Conservation (phyloP, 2,888 invertebrate genomes). For the Galerucella pusilla region DNA sequence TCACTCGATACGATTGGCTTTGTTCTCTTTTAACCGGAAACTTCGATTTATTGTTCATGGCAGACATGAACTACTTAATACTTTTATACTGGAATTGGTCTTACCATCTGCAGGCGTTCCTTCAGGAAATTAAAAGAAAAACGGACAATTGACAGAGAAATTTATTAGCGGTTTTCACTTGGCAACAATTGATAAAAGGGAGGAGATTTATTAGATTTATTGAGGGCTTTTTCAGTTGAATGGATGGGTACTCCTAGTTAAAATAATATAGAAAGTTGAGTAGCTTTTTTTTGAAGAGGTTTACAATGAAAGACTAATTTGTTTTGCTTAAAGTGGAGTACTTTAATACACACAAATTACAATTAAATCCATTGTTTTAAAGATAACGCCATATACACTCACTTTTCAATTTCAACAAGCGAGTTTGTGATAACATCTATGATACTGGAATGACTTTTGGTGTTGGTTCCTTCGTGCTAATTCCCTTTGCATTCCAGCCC, state of each 20-base stretch:
- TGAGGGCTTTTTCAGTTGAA: not conserved
- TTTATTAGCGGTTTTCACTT: constrained; percentile 14
- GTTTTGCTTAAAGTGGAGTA: too few species aligned
- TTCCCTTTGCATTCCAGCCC: too few species aligned
- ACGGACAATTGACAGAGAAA: constrained; percentile 4
- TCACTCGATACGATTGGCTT: not conserved
- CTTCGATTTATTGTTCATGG: constrained; percentile 38
- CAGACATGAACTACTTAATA: constrained; percentile 33
- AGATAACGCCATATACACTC: too few species aligned
- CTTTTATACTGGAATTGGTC: constrained; percentile 19
- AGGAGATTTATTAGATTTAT: not conserved
- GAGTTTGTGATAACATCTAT: too few species aligned
- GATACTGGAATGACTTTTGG: too few species aligned
- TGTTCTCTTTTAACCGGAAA: constrained; percentile 12
- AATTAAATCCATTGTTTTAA: too few species aligned
- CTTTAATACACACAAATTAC: too few species aligned
- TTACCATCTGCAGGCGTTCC: constrained; percentile 4
- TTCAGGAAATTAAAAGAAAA: constrained; percentile 25
- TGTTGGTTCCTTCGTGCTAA: too few species aligned
- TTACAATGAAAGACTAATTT: too few species aligned
- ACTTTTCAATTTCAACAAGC: too few species aligned
- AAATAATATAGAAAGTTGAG: not conserved
- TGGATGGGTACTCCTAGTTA: not conserved
- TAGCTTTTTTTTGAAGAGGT: too few species aligned
- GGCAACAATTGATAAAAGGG: not conserved